Conservation (phyloP, 2,113 vertebrate genomes). For the Pachypanchax playfairii region DNA sequence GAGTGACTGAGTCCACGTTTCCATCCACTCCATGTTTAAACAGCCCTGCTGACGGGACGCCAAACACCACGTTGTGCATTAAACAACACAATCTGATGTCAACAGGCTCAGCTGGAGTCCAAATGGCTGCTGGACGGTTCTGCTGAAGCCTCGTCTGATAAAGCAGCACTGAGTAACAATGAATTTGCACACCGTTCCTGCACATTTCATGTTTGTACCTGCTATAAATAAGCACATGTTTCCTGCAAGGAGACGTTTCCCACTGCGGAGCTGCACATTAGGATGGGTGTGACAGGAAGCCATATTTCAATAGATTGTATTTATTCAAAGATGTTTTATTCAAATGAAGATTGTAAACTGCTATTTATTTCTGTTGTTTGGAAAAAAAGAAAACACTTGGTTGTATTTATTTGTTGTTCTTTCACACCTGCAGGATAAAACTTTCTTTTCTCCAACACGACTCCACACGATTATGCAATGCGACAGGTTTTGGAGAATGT, state of each 20-base stretch:
- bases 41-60: not conserved
- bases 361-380: slow-evolving; percentile 4
- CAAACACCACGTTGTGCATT: not conserved
- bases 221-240: no score
- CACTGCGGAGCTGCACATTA: slow-evolving; percentile 9
- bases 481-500: slow-evolving; percentile 25
- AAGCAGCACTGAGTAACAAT: no score
- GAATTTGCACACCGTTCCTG: no score
- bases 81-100: not conserved
- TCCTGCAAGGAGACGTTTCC: not conserved
- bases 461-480: slow-evolving; percentile 40
- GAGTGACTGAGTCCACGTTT: not conserved
- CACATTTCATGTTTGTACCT: no score
- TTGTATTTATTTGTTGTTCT: not conserved
- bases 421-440: not conserved
- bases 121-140: no score
- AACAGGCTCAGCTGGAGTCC: not conserved
- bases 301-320: slow-evolving; percentile 12
- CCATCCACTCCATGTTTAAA: not conserved
- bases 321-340: slow-evolving; percentile 5
- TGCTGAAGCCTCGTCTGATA: no score
- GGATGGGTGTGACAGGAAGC: slow-evolving; percentile 22
- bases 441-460: not conserved
- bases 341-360: slow-evolving; percentile 1
- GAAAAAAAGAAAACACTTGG: not conserved